Conservation (phyloP, 2,888 invertebrate species). For the Odiellus spinosus region DNA sequence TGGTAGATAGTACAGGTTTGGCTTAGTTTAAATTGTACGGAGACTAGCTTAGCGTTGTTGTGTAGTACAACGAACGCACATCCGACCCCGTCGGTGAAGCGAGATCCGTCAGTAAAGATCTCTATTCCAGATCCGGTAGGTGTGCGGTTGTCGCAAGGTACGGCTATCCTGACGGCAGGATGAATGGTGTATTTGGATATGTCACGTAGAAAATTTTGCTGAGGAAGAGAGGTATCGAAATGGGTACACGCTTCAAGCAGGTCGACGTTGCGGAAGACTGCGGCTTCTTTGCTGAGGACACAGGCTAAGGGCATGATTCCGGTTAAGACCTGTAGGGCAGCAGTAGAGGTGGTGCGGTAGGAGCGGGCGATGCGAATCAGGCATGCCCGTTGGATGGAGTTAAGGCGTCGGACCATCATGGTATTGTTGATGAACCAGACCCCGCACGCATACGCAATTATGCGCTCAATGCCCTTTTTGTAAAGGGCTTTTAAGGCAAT, state of each 20-base stretch:
- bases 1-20: too few relatives aligned
- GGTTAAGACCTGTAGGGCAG: not conserved
- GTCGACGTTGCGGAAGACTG: not conserved
- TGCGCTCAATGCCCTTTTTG: not conserved
- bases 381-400: not conserved
- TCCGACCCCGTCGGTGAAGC: not conserved
- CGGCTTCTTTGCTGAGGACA: not conserved
- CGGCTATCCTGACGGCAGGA: not conserved
- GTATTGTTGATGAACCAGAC: not conserved
- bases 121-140: not conserved
- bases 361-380: not conserved
- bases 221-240: not conserved
- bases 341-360: not conserved
- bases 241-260: too few relatives aligned
- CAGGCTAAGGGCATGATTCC: not conserved
- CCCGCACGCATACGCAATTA: not conserved
- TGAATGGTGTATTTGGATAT: too few relatives aligned
- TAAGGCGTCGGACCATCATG: not conserved
- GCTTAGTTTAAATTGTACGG: too few relatives aligned
- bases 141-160: not conserved
- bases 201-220: not conserved
- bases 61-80: not conserved
- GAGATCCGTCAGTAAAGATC: not conserved
- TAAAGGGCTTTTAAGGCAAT: not conserved
- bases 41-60: too few relatives aligned